These are phyloP conservation scores for Euglossa dilemma DNA, from an alignment of 1,140 invertebrate species.

Conservation along the genomic window DNA sequence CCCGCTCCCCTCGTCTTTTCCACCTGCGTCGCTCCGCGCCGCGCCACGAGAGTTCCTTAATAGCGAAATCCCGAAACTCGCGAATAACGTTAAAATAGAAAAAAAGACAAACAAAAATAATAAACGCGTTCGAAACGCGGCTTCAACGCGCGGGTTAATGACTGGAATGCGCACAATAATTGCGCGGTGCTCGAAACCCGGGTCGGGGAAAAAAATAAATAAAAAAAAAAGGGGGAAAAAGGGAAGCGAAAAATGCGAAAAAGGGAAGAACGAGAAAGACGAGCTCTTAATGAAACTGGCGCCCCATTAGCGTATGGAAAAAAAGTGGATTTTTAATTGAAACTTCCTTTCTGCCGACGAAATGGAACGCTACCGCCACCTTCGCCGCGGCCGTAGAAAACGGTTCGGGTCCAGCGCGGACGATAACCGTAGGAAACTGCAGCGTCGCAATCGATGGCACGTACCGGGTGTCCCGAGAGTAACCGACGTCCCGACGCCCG, in stretches of 20 bases:
- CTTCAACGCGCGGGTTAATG: background rate
- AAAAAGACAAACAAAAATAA: background rate
- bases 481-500: background rate
- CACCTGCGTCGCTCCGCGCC: background rate
- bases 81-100: background rate
- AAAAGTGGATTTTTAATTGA: constrained; percentile 6
- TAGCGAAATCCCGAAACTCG: background rate
- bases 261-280: background rate
- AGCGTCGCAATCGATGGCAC: constrained; percentile 45
- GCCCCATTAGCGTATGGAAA: background rate
- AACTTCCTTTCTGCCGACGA: background rate
- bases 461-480: constrained; percentile 32
- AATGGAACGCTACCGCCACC: constrained; percentile 55
- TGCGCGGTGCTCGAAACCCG: background rate
- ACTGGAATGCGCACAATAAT: constrained; percentile 6
- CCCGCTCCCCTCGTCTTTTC: no score
- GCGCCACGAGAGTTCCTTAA: background rate
- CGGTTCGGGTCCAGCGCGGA: constrained; percentile 1
- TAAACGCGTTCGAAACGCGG: no score
- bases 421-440: constrained; percentile 56
- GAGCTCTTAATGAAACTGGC: constrained; percentile 17
- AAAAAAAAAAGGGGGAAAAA: no score
- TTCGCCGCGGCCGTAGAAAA: constrained; percentile 16
- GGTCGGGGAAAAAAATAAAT: background rate
- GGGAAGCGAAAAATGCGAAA: no score